Conservation (phyloP, 2,888 invertebrate species). For the Noctua comes region DNA sequence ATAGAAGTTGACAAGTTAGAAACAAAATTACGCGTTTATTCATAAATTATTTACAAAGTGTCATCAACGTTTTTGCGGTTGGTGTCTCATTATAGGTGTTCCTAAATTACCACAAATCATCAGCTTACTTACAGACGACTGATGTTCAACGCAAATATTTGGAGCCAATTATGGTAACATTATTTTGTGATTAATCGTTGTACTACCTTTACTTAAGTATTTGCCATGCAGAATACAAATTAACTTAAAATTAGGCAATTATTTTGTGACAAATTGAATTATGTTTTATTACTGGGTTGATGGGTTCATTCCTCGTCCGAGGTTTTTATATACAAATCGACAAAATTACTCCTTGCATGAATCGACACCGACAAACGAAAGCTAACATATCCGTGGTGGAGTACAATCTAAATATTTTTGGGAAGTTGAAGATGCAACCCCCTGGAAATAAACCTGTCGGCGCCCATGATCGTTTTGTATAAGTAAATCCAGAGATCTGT, state of each 20-base stretch:
- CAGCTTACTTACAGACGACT: slow-evolving; percentile 16
- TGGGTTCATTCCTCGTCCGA: not conserved
- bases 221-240: not conserved
- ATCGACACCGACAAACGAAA: no score
- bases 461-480: no score
- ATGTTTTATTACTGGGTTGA: not conserved
- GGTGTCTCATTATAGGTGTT: slow-evolving; percentile 33
- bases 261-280: slow-evolving; percentile 6
- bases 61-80: slow-evolving; percentile 60
- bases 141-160: slow-evolving; percentile 41
- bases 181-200: slow-evolving; percentile 13
- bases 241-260: slow-evolving; percentile 27
- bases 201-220: slow-evolving; percentile 18
- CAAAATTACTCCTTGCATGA: no score
- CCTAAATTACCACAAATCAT: slow-evolving; percentile 49
- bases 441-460: no score
- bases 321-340: no score
- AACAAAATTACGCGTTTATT: slow-evolving; percentile 36
- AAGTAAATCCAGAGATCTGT: no score
- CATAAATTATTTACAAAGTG: slow-evolving; percentile 41
- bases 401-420: no score
- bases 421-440: no score
- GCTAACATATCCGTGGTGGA: no score
- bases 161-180: slow-evolving; percentile 6
- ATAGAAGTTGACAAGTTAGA: slow-evolving; percentile 32